phyloP scores from a whole-genome alignment of 1,140 invertebrate genomes.

The Sinonovacula constricta region DNA sequence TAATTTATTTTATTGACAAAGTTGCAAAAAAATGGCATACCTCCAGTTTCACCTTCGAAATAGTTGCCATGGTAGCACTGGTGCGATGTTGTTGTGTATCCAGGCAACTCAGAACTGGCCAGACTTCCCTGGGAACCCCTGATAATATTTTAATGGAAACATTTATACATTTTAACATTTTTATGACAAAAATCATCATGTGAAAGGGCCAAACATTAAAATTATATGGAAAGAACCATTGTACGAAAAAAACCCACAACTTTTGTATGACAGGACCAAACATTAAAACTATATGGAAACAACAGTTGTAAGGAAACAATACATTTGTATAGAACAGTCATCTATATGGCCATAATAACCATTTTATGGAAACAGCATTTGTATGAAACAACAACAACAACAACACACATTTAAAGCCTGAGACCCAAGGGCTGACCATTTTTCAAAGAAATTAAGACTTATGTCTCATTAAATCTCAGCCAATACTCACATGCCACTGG shows the following conservation, averaged over 20 bases:
- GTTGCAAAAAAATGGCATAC: no score
- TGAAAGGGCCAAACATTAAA: conserved; percentile 2
- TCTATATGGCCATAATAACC: background rate
- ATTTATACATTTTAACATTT: background rate
- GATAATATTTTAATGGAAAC: conserved; percentile 1
- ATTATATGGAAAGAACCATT: background rate
- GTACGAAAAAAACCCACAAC: no score
- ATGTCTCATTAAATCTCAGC: background rate
- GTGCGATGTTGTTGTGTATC: conserved; percentile 15
- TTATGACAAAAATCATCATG: background rate
- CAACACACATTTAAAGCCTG: background rate
- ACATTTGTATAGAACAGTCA: background rate
- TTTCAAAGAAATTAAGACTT: background rate
- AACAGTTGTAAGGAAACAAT: background rate
- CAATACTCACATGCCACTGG: conserved; percentile 39
- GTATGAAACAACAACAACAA: no score
- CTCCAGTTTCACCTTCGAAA: conserved; percentile 57
- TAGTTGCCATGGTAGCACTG: conserved; percentile 52
- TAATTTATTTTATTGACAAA: no score
- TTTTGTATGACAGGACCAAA: no score
- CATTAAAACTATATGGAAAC: background rate
- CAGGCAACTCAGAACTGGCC: conserved; percentile 51
- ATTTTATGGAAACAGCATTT: background rate
- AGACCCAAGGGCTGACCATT: background rate
- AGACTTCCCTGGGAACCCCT: conserved; percentile 55